Base-by-base conservation (phyloP, 2,888 invertebrate species). In the Cinara cedri region DNA sequence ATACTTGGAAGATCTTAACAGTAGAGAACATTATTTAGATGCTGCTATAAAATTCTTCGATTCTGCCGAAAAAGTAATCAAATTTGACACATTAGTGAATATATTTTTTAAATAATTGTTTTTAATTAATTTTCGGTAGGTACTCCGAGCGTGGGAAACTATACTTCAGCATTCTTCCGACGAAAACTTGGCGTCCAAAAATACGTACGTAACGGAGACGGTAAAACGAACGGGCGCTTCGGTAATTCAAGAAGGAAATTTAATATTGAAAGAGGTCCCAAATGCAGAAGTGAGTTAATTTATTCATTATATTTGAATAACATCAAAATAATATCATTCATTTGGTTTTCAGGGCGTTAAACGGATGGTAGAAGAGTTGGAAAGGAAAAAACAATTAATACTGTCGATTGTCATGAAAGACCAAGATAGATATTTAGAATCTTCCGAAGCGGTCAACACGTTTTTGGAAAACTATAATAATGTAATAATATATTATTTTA, bases 41-140 rank as follows among this genome's bases (percentile, higher is more conserved):
- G 88, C 90, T 84, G 89, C 92, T 1, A 89, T 91, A 71, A 88
- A 89, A 42, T 94, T 94, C 88, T 94, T 93, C 86, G 88, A 88
- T 85, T 87, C 87, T 80, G 90, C 90, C 82, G 89, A 89, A 88
- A 89, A 89, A 87, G 93, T 89, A 87, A 87, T 34, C n/a, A n/a
- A n/a, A n/a, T n/a, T n/a, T n/a, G n/a, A n/a, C n/a, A n/a, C n/a
- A n/a, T n/a, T n/a, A n/a, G n/a, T n/a, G n/a, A n/a, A n/a, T n/a
- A n/a, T n/a, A 14, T 49, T 72, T 51, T n/a, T 14, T 16, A 16
- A 74, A 63, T 63, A 44, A 65, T 44, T 54, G 13, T 54, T 63
- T 63, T 51, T 21, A 1, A 19, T 1, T 34, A 34, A 34, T 34
- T 34, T 4, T 11, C n/a, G 62, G 13, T 49, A 78, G 78, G 57